phyloP scores from a whole-genome alignment of 2,113 vertebrate species.

The Eulacestoma nigropectus region DNA sequence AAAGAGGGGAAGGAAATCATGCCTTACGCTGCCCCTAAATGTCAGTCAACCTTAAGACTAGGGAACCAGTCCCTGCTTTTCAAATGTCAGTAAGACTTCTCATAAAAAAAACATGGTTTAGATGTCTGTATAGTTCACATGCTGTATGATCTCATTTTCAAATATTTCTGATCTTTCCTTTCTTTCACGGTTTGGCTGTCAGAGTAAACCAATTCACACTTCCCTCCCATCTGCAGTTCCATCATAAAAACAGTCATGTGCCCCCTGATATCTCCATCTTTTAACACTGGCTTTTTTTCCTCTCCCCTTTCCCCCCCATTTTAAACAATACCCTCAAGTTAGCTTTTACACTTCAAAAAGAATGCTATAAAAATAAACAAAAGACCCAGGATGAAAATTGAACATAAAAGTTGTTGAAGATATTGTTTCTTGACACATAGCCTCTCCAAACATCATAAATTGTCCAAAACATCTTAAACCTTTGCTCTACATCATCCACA shows the following conservation, averaged over 20 bases:
- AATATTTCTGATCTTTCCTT: constrained; percentile 72
- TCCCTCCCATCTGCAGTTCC: neutral
- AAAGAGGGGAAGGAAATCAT: constrained; percentile 51
- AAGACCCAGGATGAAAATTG: constrained; percentile 62
- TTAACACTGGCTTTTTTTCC: neutral
- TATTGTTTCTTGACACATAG: constrained; percentile 78
- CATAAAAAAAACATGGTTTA: constrained; percentile 72
- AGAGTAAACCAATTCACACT: constrained; percentile 50
- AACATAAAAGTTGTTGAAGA: constrained; percentile 71
- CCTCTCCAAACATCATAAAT: constrained; percentile 70
- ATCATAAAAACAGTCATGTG: constrained; percentile 3
- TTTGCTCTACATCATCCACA: constrained; percentile 73
- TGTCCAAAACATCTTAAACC: constrained; percentile 77
- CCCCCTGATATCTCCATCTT: neutral
- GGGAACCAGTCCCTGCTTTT: constrained; percentile 68
- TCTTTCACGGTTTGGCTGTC: constrained; percentile 43
- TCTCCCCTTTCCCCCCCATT: neutral
- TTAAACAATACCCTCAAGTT: constrained; percentile 48
- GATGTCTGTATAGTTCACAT: constrained; percentile 67
- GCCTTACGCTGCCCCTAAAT: constrained; percentile 68
- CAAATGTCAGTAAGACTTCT: constrained; percentile 79
- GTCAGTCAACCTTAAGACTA: constrained; percentile 73
- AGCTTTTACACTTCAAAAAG: constrained; percentile 48
- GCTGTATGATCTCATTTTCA: constrained; percentile 75
- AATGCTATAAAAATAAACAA: constrained; percentile 69